Evolutionary conservation across 2,797 vertebrate species (phyloP), one percentile per base, ranked within the genome.

Genomic region (Pseudotriccus pelzelni): DNA sequence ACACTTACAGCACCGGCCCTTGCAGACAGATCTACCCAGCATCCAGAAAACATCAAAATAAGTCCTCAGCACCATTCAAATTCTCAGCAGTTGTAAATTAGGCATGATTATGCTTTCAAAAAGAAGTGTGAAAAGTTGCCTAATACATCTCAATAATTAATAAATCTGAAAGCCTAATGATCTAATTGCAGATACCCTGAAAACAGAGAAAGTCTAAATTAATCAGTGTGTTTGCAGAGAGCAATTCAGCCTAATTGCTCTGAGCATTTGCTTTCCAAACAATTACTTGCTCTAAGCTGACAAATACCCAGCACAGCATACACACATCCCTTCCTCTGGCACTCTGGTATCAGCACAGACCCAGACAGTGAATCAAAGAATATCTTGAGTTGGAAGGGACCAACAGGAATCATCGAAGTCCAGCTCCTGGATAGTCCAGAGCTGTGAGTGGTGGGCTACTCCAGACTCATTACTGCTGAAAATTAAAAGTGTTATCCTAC

Each of bases 81-180:
- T 64, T 22, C 85, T 66, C 58, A 37, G 56, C 74, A 39, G 36
- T 49, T 79, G 66, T 55, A 91, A 94, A 96, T 93, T 81, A 92
- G 93, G 64, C 85, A 70, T 89, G 93, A 96, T 96, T 96, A 86
- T 0, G 55, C 73, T 94, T 95, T 94, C 87, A 96, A 39, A 92
- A 34, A 67, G 49, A 44, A 91, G 82, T 66, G 81, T 7, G 41
- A 87, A 72, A 93, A 96, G 79, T 93, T 93, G 94, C 67, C 89
- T 90, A 91, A 91, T 93, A 86, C 64, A 84, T 91, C n/a, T 72
- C 76, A 96, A 96, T 94, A 92, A 96, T 96, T 95, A 96, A 96
- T 93, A 97, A 94, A 94, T 96, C 63, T 82, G 79, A 95, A 84
- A 41, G 91, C 52, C 83, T 96, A 96, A 96, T 94, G 92, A 95